Evolutionary conservation across 35 echinoderm and acorn worm species (phyloP).

Genomic region (Ophiothrix spiculata): DNA sequence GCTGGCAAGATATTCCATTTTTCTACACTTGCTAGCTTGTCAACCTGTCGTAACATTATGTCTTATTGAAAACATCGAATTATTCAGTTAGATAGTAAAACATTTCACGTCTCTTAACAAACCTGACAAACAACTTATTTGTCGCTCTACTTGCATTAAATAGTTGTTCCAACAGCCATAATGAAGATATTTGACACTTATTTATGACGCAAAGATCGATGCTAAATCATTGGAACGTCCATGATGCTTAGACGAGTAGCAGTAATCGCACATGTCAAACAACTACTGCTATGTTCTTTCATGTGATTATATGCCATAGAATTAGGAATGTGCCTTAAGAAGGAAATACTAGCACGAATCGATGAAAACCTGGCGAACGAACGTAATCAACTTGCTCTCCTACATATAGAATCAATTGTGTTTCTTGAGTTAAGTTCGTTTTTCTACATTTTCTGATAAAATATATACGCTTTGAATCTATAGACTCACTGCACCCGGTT

Average conservation of each 20-base stretch:
- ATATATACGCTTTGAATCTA: neutral
- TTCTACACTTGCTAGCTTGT: no score
- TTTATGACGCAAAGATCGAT: neutral
- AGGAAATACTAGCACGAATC: neutral
- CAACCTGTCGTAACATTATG: no score
- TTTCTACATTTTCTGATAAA: neutral
- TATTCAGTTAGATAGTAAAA: no score
- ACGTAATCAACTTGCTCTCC: neutral
- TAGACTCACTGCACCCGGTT: no score
- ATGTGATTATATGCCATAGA: conserved; percentile 9
- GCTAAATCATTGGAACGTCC: neutral
- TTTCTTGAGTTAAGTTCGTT: neutral
- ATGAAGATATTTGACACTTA: neutral
- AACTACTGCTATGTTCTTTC: conserved; percentile 3
- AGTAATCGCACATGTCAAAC: conserved; percentile 1
- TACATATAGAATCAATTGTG: neutral
- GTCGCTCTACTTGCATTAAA: no score
- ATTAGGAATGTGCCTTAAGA: neutral
- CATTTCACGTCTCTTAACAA: no score
- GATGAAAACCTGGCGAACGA: neutral
- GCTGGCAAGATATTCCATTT: no score
- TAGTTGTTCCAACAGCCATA: no score
- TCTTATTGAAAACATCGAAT: no score
- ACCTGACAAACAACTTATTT: no score
- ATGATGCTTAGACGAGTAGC: neutral